Evolutionary conservation across 2,888 invertebrate genomes (phyloP), one percentile per base, ranked within the genome.

Genomic region (Julus scanicus): DNA sequence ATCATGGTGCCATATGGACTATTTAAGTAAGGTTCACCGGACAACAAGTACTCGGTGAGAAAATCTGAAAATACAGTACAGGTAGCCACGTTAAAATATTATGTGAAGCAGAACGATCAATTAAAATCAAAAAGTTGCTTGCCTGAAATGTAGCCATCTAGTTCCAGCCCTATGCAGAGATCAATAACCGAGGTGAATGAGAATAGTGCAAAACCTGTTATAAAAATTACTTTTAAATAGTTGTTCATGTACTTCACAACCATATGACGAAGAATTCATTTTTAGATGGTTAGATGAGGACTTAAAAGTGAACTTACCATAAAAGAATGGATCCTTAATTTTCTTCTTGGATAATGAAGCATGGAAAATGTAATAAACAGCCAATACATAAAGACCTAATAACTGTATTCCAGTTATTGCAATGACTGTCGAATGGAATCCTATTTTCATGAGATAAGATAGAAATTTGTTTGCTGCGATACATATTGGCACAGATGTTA

Each of bases 11-110:
- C 87, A 71, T 17, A 87, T n/a, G 87, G 57, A 71, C 87, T 40
- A 13, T 39, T 39, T 57, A 87, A 87, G 40, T 87, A 87, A 17
- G 87, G 87, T 87, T 87, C 87, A 20, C 87, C 87, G 15, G 57
- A 57, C 13, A 17, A 17, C n/a, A 87, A 40, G n/a, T 87, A 87
- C 71, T 71, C 87, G 2, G 57, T 40, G 29, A 87, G 40, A 40
- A 87, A 87, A 87, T 87, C 87, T 87, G 40, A 57, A 87, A 85
- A 20, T 40, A 0, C 15, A 83, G 13, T 83, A 15, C 1, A 29
- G 29, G 29, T 29, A 29, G 29, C 29, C 29, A 83, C 83, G 4
- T n/a, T 39, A 15, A 83, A 39, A 83, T n/a, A 39, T 15, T 39
- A 83, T 17, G 17, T n/a, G 15, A 83, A 71, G 6, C 5, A 83